Percentiles rank a stretch among this genome's conserved stretches.
Conservation (phyloP, 2,888 invertebrate genomes). For the Tenthredo livida region DNA sequence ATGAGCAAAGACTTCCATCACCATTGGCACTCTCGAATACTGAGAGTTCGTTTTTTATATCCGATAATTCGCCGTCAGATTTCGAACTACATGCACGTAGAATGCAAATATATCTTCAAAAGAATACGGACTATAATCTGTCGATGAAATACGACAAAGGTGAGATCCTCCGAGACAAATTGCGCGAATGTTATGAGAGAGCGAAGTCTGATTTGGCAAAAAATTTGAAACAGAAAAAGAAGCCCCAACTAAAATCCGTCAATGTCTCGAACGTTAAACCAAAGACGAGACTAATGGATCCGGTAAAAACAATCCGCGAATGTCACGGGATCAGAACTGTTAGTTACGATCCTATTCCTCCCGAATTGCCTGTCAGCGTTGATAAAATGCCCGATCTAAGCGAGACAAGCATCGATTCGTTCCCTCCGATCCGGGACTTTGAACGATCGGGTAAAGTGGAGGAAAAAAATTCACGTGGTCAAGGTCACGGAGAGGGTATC, state of each 20-base stretch:
- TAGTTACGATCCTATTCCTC: conserved; percentile 61
- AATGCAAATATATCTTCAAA: conserved; percentile 39
- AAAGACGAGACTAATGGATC: neutral
- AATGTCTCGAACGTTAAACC: neutral
- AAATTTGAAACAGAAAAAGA: neutral
- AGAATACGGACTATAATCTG: neutral
- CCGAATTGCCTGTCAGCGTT: conserved; percentile 42
- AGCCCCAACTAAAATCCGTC: neutral
- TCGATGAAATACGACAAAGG: neutral
- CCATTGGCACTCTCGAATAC: neutral
- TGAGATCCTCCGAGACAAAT: conserved; percentile 12
- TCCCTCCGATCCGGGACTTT: neutral
- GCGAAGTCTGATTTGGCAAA: conserved; percentile 23
- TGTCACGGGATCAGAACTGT: conserved; percentile 65
- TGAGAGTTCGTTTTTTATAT: neutral
- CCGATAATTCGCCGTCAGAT: neutral
- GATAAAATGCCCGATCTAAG: conserved; percentile 60
- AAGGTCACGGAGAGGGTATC: neutral
- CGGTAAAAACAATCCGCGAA: conserved; percentile 57
- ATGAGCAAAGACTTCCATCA: neutral
- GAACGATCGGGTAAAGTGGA: conserved; percentile 25
- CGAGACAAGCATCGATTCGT: conserved; percentile 57
- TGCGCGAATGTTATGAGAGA: conserved; percentile 23
- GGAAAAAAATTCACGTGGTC: neutral
- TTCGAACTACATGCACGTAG: conserved; percentile 39